A percentile compares a stretch with the other conserved stretches of the same genome.
Evolutionary conservation across 2,888 invertebrate species (phyloP).

Genomic region (Oscheius sp.): DNA sequence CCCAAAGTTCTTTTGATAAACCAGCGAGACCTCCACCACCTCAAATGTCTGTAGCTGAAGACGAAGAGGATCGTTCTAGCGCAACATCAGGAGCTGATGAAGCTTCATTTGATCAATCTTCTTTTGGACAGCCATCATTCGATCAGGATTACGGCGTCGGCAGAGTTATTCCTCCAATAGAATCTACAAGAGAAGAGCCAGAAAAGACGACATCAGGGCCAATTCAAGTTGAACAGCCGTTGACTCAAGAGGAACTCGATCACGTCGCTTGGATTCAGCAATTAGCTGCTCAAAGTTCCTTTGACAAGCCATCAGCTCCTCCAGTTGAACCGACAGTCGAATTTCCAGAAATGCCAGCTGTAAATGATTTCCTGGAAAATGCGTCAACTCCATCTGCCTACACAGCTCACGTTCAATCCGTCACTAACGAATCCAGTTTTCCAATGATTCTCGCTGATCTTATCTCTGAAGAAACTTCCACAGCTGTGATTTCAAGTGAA

Average conservation of each 20-base stretch:
- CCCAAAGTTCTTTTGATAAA: slow-evolving; percentile 41
- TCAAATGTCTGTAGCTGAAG: background rate
- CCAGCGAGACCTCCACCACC: background rate
- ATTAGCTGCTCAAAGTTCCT: slow-evolving; percentile 40
- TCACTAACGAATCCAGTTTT: no score
- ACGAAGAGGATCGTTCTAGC: slow-evolving; percentile 1
- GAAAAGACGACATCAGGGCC: slow-evolving; percentile 46
- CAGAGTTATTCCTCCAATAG: slow-evolving; percentile 6
- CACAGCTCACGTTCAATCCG: no score
- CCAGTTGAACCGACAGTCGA: slow-evolving; percentile 14
- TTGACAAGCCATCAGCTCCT: slow-evolving; percentile 29
- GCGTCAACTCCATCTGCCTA: no score
- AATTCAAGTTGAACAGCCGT: background rate
- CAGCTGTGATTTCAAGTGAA: no score
- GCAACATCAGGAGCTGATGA: background rate
- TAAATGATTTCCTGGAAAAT: no score
- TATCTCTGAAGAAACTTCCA: no score
- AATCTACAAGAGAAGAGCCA: slow-evolving; percentile 22
- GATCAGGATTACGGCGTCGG: background rate
- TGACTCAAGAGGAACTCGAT: slow-evolving; percentile 43
- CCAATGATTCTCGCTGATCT: no score
- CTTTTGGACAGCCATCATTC: background rate
- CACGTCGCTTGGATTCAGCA: slow-evolving; percentile 43
- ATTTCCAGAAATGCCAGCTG: no score
- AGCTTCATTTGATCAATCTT: background rate